These are phyloP conservation scores for Karalla daura DNA, from an alignment of 2,797 vertebrate species.

Conservation along the genomic window DNA sequence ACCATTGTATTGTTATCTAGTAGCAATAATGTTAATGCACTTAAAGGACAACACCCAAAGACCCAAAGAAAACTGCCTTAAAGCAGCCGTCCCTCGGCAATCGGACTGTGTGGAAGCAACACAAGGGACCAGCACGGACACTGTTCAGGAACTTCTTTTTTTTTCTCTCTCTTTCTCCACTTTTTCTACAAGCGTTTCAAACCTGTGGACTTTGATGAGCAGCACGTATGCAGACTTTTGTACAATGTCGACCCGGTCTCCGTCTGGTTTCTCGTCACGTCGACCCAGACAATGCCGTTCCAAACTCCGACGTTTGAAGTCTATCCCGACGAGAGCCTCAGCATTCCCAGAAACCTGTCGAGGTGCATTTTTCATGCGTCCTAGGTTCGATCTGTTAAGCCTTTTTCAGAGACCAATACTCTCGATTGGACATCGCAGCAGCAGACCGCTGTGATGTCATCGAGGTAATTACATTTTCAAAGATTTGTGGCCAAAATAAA, in stretches of 20 bases:
- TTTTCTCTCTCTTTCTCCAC: slow-evolving; percentile 31
- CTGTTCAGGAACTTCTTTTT: no score
- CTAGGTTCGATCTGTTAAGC: slow-evolving; percentile 15
- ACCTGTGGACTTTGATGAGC: slow-evolving; percentile 68
- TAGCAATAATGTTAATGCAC: slow-evolving; percentile 74
- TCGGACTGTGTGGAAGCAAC: slow-evolving; percentile 38
- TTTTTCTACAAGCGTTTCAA: slow-evolving; percentile 42
- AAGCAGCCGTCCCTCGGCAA: slow-evolving; percentile 46
- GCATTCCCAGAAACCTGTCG: slow-evolving; percentile 28
- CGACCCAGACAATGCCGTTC: not conserved
- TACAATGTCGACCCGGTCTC: slow-evolving; percentile 29
- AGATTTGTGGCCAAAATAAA: slow-evolving; percentile 2
- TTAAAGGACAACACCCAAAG: slow-evolving; percentile 72
- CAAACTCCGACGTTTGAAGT: slow-evolving; percentile 8
- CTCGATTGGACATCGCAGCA: slow-evolving; percentile 12
- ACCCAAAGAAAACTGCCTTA: slow-evolving; percentile 74
- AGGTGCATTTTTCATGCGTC: slow-evolving; percentile 5
- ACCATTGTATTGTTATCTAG: slow-evolving; percentile 66
- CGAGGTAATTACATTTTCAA: no score
- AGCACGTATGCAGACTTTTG: slow-evolving; percentile 52
- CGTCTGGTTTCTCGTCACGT: no score
- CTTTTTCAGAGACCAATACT: slow-evolving; percentile 8
- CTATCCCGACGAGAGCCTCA: no score
- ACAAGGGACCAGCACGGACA: slow-evolving; percentile 44
- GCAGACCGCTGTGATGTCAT: not conserved